phyloP scores from a whole-genome alignment of 2,797 vertebrate genomes.

The Hoplostethus mediterraneus region DNA sequence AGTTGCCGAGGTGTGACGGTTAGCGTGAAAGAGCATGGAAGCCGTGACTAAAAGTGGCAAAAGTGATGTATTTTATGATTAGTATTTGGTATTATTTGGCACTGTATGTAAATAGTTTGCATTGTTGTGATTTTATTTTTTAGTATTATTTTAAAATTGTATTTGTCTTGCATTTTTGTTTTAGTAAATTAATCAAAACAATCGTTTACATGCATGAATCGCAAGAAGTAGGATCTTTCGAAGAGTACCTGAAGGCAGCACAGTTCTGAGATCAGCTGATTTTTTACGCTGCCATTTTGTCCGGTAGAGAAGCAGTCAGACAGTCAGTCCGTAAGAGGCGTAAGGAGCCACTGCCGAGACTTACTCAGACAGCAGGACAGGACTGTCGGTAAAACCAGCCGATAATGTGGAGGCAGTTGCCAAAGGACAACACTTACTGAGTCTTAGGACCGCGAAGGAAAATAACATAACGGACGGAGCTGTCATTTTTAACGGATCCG shows the following conservation, averaged over 20 bases:
- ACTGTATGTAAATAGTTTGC: too few relatives aligned
- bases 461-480: constrained; percentile 20
- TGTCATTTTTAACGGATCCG: constrained; percentile 55
- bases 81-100: too few relatives aligned
- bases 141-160: too few relatives aligned
- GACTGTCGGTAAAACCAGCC: constrained; percentile 21
- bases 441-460: constrained; percentile 21
- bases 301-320: constrained; percentile 64
- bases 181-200: too few relatives aligned
- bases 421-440: constrained; percentile 37
- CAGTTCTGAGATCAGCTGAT: constrained; percentile 86
- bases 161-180: too few relatives aligned
- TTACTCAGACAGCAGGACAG: constrained; percentile 17
- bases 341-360: constrained; percentile 49
- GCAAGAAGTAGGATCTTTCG: constrained; percentile 29
- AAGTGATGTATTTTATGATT: too few relatives aligned
- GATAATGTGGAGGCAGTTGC: constrained; percentile 28
- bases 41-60: too few relatives aligned
- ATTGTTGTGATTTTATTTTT: too few relatives aligned
- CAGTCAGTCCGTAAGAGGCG: constrained; percentile 48
- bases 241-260: constrained; percentile 29
- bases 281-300: constrained; percentile 89
- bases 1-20: too few relatives aligned
- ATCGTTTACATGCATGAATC: too few relatives aligned
- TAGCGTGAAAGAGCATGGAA: too few relatives aligned